Conservation (phyloP, 1,140 invertebrate genomes). For the Cydia splendana region DNA sequence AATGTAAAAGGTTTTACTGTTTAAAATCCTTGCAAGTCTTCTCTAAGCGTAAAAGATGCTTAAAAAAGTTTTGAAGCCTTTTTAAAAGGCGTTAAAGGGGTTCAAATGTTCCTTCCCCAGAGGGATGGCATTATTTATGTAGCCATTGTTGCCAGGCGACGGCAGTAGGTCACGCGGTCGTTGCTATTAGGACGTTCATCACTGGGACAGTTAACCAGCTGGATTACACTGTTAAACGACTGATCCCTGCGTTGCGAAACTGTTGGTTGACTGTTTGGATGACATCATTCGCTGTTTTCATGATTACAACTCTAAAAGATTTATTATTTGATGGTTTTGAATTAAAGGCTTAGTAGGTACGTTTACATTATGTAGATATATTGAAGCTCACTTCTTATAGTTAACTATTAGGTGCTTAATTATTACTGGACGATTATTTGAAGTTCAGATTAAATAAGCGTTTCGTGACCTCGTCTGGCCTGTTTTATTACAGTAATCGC, state of each 20-base stretch:
- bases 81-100: not conserved
- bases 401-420: not conserved
- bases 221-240: conserved; percentile 4
- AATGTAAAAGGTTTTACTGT: no score
- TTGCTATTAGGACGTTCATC: conserved; percentile 31
- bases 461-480: not conserved
- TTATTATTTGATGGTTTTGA: no score
- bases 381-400: not conserved
- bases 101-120: not conserved
- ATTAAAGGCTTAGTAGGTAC: no score
- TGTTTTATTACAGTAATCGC: not conserved
- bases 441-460: not conserved
- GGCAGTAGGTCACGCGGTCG: conserved; percentile 40
- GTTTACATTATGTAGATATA: no score
- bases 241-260: not conserved
- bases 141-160: conserved; percentile 40
- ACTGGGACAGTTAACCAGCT: not conserved
- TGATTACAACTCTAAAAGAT: no score
- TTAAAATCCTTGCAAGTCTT: not conserved
- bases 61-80: not conserved
- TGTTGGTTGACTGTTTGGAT: not conserved
- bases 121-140: conserved; percentile 29
- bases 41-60: not conserved
- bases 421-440: not conserved
- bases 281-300: no score